Evolutionary conservation across 2,113 vertebrate species (phyloP).

Genomic region (Cromileptes altivelis): DNA sequence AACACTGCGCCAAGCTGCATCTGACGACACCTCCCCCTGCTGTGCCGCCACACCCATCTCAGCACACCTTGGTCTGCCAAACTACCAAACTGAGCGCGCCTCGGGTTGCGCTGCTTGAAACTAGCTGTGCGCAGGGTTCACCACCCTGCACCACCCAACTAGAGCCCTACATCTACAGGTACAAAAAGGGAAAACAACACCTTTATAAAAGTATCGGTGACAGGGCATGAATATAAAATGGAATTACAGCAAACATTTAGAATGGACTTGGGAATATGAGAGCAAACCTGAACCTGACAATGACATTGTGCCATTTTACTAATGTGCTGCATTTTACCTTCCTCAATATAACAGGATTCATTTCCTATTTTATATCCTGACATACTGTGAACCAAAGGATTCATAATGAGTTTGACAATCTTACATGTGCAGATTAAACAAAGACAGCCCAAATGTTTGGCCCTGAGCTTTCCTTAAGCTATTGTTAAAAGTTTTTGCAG

Average conservation of each 20-base stretch:
- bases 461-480: neutral
- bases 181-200: neutral
- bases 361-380: neutral
- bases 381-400: neutral
- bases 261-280: neutral
- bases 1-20: no score
- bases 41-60: no score
- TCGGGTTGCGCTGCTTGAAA: no score
- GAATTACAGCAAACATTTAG: neutral
- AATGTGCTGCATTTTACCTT: neutral
- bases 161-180: no score
- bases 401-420: neutral
- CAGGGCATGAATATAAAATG: neutral
- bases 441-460: neutral
- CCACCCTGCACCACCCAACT: no score
- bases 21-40: no score
- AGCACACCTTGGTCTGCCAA: no score
- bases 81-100: no score
- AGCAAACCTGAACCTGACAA: neutral
- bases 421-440: neutral
- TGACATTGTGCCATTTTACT: neutral
- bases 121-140: no score
- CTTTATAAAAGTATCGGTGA: neutral
- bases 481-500: neutral
- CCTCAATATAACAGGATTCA: neutral